These are phyloP conservation scores for Drosophila ezoana DNA, from an alignment of 2,888 invertebrate species.

Conservation along the genomic window DNA sequence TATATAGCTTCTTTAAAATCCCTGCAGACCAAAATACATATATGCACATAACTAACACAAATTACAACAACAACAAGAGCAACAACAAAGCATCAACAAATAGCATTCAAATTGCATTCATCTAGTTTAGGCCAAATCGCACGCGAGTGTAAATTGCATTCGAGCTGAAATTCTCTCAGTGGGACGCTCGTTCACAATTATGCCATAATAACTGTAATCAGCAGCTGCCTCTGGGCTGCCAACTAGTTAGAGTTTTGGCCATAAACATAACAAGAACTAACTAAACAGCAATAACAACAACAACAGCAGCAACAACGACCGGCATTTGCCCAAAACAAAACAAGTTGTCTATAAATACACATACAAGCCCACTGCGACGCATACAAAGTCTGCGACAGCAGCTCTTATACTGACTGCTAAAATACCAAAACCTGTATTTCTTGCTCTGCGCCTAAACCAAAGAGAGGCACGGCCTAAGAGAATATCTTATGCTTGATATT, in stretches of 20 bases:
- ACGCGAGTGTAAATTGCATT: constrained; percentile 52
- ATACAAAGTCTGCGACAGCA: background rate
- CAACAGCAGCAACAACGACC: constrained; percentile 46
- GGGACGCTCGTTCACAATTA: constrained; percentile 53
- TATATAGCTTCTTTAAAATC: background rate
- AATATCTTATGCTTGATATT: background rate
- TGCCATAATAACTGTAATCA: constrained; percentile 73
- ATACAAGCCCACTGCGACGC: background rate
- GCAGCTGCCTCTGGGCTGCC: constrained; percentile 37
- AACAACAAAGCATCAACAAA: constrained; percentile 15
- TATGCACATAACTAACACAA: constrained; percentile 8
- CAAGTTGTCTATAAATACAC: constrained; percentile 33
- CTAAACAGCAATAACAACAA: constrained; percentile 36
- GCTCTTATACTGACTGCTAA: constrained; percentile 45
- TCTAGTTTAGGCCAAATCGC: constrained; percentile 17
- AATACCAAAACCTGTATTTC: constrained; percentile 48
- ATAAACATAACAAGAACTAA: constrained; percentile 51
- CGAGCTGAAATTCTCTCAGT: constrained; percentile 31
- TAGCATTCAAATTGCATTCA: constrained; percentile 13
- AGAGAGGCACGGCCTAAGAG: constrained; percentile 37
- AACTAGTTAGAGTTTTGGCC: constrained; percentile 51
- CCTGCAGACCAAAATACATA: too few relatives aligned
- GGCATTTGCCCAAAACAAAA: constrained; percentile 69
- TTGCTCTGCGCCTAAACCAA: background rate
- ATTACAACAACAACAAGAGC: constrained; percentile 7